Evolutionary conservation across 2,888 invertebrate genomes (phyloP), one percentile per base, ranked within the genome.

Genomic region (Nemapogon koenigi): DNA sequence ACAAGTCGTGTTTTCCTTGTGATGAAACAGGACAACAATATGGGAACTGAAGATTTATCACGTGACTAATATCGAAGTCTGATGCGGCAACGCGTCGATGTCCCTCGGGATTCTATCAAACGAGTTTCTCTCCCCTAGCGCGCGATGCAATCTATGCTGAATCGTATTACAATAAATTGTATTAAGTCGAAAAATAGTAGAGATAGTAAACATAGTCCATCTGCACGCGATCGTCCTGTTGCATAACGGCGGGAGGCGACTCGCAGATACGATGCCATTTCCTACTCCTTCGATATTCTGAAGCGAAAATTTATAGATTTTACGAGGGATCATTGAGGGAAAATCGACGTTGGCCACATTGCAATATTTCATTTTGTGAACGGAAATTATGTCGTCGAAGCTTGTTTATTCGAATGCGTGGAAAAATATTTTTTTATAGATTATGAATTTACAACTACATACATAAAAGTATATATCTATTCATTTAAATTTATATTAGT

Each of bases 131-230:
- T 76, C 75, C 75, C 78, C 73, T 62, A 64, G 55, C 64, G 53
- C 60, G 62, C 69, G 73, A 73, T 73, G 75, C 78, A 76, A 78
- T 76, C 78, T 76, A 75, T 75, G 76, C 76, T 76, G 76, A 78
- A 78, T 78, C 76, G 71, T 72, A 78, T 78, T 76, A 78, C 76
- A 75, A 76, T 76, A 76, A 76, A 78, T 76, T 78, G 76, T 71
- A 75, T 78, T 76, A 78, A 73, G 73, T 76, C 71, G 75, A 73
- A 75, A 76, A 75, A 76, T 76, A 71, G 70, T 70, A 57, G 62
- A 70, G 76, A 75, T 75, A 75, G 73, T 72, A 75, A 76, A 76
- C 75, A 72, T 62, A 59, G 75, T 75, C 73, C 78, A 75, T 75
- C 76, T 76, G 78, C 65, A 73, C 71, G 70, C 67, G 66, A 70